These are phyloP conservation scores for Vidua macroura DNA, from an alignment of 2,113 vertebrate species.

Conservation along the genomic window DNA sequence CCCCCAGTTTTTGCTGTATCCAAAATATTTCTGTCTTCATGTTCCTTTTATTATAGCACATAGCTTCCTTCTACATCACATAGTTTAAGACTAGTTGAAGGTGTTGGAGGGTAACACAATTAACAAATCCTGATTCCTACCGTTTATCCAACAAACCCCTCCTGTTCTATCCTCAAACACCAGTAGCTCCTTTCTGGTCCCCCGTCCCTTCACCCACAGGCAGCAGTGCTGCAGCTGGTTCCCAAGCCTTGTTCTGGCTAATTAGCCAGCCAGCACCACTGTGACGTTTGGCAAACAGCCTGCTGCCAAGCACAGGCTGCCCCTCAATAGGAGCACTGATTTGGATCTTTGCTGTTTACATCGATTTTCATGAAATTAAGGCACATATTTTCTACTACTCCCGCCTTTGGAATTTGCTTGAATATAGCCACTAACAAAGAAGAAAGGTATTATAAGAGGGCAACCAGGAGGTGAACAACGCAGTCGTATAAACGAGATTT, in stretches of 20 bases:
- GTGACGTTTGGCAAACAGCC: neutral
- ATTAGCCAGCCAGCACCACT: neutral
- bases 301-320: neutral
- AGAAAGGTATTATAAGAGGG: neutral
- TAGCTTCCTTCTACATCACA: neutral
- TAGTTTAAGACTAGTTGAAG: neutral
- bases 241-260: neutral
- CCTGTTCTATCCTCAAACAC: no score
- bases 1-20: neutral
- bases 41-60: neutral
- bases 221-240: neutral
- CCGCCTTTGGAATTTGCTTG: neutral
- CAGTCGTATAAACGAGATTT: neutral
- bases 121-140: neutral
- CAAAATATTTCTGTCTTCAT: neutral
- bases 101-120: neutral
- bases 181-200: neutral
- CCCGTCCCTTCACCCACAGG: neutral
- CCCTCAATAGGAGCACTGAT: neutral
- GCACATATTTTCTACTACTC: neutral
- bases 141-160: neutral
- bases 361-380: neutral
- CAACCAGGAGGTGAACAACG: neutral
- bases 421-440: neutral
- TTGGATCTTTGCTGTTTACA: neutral